These are phyloP conservation scores for Mythimna vitellina DNA, from an alignment of 2,888 invertebrate genomes.

Conservation along the genomic window DNA sequence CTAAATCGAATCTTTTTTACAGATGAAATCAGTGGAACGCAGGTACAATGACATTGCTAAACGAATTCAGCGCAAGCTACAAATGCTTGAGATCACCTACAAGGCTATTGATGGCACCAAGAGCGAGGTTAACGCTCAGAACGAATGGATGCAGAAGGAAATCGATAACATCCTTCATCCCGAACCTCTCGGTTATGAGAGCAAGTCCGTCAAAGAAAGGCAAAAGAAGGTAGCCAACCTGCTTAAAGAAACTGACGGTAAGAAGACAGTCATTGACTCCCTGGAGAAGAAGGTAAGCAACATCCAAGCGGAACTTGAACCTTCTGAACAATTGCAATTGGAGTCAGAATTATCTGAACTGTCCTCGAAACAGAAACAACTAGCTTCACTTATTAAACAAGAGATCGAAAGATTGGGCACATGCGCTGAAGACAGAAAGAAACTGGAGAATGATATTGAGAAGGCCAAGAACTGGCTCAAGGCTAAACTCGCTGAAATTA, in stretches of 20 bases:
- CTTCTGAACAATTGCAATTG: constrained; percentile 95
- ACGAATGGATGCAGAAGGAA: constrained; percentile 95
- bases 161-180: constrained; percentile 92
- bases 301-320: constrained; percentile 96
- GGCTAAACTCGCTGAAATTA: constrained; percentile 93
- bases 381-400: constrained; percentile 93
- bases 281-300: constrained; percentile 95
- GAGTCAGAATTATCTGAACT: constrained; percentile 94
- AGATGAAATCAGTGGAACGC: constrained; percentile 95
- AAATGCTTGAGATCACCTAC: constrained; percentile 95
- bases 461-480: constrained; percentile 95
- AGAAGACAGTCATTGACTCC: constrained; percentile 95
- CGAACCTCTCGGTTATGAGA: constrained; percentile 94
- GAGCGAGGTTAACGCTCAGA: constrained; percentile 94
- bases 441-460: constrained; percentile 94
- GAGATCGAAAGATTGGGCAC: constrained; percentile 93
- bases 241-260: constrained; percentile 96
- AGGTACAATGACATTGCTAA: constrained; percentile 96
- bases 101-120: constrained; percentile 95
- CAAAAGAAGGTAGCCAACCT: constrained; percentile 93
- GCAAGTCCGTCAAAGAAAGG: constrained; percentile 94
- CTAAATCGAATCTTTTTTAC: constrained; percentile 61
- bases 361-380: constrained; percentile 93
- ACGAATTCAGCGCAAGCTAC: constrained; percentile 95
- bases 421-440: constrained; percentile 93